Percentiles rank a stretch among this genome's conserved stretches.
These are phyloP conservation scores for Leptura quadrifasciata DNA, from an alignment of 2,888 invertebrate species.

Conservation along the genomic window DNA sequence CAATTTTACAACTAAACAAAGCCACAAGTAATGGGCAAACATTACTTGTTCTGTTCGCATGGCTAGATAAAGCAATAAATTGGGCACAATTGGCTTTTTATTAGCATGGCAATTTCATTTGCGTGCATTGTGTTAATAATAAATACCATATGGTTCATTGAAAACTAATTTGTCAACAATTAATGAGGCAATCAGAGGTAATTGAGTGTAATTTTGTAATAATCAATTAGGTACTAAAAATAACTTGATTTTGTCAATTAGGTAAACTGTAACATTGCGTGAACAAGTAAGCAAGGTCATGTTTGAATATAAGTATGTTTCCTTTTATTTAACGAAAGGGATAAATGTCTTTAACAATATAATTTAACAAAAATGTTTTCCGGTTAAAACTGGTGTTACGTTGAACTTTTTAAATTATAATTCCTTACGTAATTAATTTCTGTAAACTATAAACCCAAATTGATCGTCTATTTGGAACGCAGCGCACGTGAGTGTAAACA, in stretches of 20 bases:
- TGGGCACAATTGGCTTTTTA: constrained; percentile 31
- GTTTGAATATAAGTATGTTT: not conserved
- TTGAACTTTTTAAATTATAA: no score
- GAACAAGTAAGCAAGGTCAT: not conserved
- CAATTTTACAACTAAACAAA: not conserved
- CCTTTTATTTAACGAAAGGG: no score
- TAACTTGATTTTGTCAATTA: not conserved
- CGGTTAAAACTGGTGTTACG: no score
- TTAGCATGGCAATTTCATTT: constrained; percentile 16
- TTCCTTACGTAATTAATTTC: not conserved
- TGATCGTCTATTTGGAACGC: not conserved
- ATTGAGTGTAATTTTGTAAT: constrained; percentile 26
- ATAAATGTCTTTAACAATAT: no score
- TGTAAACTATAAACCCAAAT: not conserved
- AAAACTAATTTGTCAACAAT: constrained; percentile 32
- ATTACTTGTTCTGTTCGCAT: not conserved
- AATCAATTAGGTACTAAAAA: constrained; percentile 27
- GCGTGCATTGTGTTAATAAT: constrained; percentile 12
- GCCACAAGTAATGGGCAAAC: not conserved
- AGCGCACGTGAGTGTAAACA: not conserved
- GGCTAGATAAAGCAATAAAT: constrained; percentile 11
- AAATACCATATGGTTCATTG: constrained; percentile 32
- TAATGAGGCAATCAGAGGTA: constrained; percentile 24
- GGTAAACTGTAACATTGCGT: not conserved
- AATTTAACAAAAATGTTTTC: no score